Conservation (phyloP, 2,888 invertebrate species). For the Pharmacophagus antenor region DNA sequence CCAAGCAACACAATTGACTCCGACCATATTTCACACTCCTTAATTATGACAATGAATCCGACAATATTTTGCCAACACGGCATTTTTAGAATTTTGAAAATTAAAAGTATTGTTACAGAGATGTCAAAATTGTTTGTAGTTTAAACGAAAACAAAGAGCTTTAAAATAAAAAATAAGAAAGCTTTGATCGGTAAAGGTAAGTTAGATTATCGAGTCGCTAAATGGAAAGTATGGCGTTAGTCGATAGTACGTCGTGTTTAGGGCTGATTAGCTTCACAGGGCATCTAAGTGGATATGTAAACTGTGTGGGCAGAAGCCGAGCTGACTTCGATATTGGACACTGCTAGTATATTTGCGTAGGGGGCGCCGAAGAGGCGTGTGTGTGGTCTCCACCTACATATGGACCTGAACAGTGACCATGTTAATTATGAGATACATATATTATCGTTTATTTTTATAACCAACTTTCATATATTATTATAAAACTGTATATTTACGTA, state of each 20-base stretch:
- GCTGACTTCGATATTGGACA: slow-evolving; percentile 51
- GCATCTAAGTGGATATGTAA: slow-evolving; percentile 61
- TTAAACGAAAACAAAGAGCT: slow-evolving; percentile 27
- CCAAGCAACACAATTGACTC: slow-evolving; percentile 61
- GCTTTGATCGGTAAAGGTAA: slow-evolving; percentile 32
- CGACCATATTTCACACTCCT: slow-evolving; percentile 71
- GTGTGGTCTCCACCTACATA: slow-evolving; percentile 65
- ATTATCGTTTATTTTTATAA: not conserved
- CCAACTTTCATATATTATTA: too few relatives aligned
- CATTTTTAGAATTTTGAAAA: slow-evolving; percentile 33
- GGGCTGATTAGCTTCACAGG: slow-evolving; percentile 63
- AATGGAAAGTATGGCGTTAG: slow-evolving; percentile 68
- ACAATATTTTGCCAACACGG: slow-evolving; percentile 56
- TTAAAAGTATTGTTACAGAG: slow-evolving; percentile 1
- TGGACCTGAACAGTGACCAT: slow-evolving; percentile 8
- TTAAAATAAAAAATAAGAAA: slow-evolving; percentile 23
- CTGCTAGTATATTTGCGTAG: slow-evolving; percentile 66
- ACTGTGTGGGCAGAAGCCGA: slow-evolving; percentile 51
- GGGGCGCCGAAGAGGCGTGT: slow-evolving; percentile 55
- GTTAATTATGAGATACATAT: not conserved
- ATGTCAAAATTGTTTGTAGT: slow-evolving; percentile 3
- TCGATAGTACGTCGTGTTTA: slow-evolving; percentile 67
- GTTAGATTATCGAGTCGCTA: slow-evolving; percentile 64
- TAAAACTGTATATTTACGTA: too few relatives aligned
- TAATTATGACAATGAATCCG: slow-evolving; percentile 56